Evolutionary conservation across 2,113 vertebrate genomes (phyloP).

Genomic region (Catharus fuscescens): DNA sequence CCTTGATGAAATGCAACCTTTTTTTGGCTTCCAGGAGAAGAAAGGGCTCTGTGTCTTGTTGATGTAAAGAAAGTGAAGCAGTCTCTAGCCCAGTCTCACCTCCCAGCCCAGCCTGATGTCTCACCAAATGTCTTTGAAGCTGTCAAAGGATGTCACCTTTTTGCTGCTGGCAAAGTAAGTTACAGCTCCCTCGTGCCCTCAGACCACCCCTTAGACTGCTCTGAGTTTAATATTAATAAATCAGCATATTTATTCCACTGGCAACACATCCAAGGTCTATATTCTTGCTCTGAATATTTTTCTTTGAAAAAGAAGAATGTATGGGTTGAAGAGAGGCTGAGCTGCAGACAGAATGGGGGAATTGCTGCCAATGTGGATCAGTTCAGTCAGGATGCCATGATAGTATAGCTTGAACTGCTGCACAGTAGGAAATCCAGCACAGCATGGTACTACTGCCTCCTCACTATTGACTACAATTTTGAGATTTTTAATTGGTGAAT

Average conservation of each 20-base stretch:
- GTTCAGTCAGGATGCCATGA: neutral
- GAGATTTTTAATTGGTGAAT: neutral
- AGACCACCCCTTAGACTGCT: neutral
- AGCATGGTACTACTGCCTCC: neutral
- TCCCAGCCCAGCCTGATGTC: constrained; percentile 92
- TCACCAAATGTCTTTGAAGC: constrained; percentile 92
- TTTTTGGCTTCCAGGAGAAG: constrained; percentile 82
- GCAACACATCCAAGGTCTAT: neutral
- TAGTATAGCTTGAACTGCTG: neutral
- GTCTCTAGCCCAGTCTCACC: constrained; percentile 94
- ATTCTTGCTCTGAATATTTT: neutral
- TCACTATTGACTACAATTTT: neutral
- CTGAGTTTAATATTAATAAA: neutral
- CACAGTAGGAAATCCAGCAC: neutral
- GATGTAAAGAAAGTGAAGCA: constrained; percentile 98
- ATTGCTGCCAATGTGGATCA: neutral
- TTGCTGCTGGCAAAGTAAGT: constrained; percentile 91
- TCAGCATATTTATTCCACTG: neutral
- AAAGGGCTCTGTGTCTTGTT: constrained; percentile 91
- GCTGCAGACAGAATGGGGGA: neutral
- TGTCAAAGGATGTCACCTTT: constrained; percentile 97
- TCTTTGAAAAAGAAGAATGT: neutral
- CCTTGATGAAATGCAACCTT: neutral
- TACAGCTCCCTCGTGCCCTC: neutral
- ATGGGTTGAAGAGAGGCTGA: neutral